These are phyloP conservation scores for Entomyzon cyanotis DNA, from an alignment of 2,113 vertebrate genomes.

Conservation along the genomic window DNA sequence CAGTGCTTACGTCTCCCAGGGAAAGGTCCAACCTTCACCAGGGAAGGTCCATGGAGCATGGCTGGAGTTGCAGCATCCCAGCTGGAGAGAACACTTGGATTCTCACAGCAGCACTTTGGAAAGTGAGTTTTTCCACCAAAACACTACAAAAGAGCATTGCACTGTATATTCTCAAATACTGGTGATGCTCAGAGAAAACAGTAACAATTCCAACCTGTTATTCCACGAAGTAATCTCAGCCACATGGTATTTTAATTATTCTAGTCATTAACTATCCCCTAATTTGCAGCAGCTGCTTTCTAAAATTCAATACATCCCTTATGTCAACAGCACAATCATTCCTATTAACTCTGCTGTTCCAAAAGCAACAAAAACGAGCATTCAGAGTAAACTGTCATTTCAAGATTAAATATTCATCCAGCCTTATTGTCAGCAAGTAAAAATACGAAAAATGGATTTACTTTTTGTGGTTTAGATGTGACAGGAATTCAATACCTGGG, in stretches of 20 bases:
- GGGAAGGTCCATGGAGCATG: background rate
- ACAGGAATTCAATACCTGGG: slow-evolving; percentile 6
- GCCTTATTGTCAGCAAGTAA: background rate
- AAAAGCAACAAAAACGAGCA: background rate
- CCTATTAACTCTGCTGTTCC: background rate
- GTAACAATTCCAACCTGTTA: background rate
- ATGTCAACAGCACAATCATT: background rate
- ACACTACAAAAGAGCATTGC: background rate
- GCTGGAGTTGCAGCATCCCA: background rate
- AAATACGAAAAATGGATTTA: slow-evolving; percentile 24
- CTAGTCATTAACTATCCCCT: background rate
- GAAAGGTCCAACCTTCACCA: background rate
- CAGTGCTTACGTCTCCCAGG: background rate
- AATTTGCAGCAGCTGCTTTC: slow-evolving; percentile 26
- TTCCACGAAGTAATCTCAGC: background rate
- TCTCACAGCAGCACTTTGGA: background rate
- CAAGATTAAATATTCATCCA: background rate
- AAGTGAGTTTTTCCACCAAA: background rate
- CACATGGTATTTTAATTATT: slow-evolving; percentile 26
- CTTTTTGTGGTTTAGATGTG: background rate
- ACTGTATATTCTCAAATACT: background rate
- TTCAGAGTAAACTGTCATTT: background rate
- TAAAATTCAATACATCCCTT: background rate
- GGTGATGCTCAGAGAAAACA: background rate
- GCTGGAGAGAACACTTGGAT: background rate